phyloP scores from a whole-genome alignment of 2,797 vertebrate species.

The Halcyon badia region DNA sequence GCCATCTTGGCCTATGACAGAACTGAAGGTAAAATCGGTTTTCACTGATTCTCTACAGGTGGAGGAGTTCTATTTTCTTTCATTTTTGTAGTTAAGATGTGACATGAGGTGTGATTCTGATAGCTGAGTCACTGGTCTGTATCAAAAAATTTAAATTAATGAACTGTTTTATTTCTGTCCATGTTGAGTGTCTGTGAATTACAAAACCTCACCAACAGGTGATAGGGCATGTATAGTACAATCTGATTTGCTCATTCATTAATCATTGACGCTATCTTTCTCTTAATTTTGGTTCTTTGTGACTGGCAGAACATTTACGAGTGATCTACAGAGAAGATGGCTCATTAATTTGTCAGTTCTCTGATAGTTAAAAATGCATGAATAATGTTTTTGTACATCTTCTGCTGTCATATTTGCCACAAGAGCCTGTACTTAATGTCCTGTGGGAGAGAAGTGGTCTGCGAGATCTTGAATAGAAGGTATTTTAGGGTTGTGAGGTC shows the following conservation, averaged over 20 bases:
- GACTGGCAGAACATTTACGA: neutral
- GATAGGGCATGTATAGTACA: neutral
- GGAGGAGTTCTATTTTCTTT: neutral
- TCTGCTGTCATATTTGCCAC: neutral
- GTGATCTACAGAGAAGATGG: neutral
- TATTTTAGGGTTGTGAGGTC: neutral
- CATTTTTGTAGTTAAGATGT: neutral
- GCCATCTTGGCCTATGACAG: neutral
- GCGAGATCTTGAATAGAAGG: neutral
- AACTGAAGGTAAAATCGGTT: neutral
- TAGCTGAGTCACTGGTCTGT: neutral
- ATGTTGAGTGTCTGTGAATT: neutral
- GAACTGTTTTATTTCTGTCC: neutral
- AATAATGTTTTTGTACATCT: neutral
- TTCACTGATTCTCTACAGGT: neutral
- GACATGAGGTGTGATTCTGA: neutral
- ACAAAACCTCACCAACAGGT: neutral
- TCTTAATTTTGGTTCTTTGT: neutral
- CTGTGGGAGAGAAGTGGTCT: neutral
- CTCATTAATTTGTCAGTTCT: neutral
- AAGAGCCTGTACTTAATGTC: neutral
- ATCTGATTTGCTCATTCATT: neutral
- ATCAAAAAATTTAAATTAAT: neutral
- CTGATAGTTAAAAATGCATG: neutral
- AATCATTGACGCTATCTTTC: neutral